phyloP scores from a whole-genome alignment of 2,888 invertebrate genomes.

The Acanthococcus lagerstroemiae region DNA sequence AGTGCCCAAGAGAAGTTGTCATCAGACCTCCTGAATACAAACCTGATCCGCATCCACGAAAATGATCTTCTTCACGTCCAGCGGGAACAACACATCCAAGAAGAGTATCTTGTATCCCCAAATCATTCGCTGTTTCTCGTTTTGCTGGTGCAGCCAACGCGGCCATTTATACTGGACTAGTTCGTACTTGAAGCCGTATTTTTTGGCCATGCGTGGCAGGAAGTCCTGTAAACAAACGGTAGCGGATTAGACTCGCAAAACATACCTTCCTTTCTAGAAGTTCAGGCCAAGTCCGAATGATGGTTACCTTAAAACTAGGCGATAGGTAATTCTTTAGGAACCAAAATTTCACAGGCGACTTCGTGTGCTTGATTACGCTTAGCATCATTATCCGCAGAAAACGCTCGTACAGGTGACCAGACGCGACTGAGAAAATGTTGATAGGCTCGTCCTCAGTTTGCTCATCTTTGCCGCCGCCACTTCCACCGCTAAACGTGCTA shows the following conservation, averaged over 20 bases:
- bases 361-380: conserved; percentile 89
- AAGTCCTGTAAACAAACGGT: conserved; percentile 60
- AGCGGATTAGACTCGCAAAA: neutral
- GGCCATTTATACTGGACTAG: conserved; percentile 99
- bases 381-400: conserved; percentile 98
- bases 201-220: conserved; percentile 86
- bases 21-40: conserved; percentile 33
- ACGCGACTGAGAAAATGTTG: conserved; percentile 96
- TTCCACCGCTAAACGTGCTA: conserved; percentile 43
- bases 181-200: conserved; percentile 94
- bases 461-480: conserved; percentile 49
- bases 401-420: conserved; percentile 95
- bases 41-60: conserved; percentile 99
- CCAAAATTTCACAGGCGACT: conserved; percentile 97
- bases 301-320: conserved; percentile 85
- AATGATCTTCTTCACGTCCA: conserved; percentile 96
- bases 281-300: no score
- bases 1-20: neutral
- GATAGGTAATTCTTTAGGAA: conserved; percentile 98
- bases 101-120: conserved; percentile 99
- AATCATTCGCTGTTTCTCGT: conserved; percentile 95
- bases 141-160: conserved; percentile 95
- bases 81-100: conserved; percentile 93
- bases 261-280: no score
- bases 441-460: conserved; percentile 60